Percentiles rank a stretch among this genome's conserved stretches.
These are phyloP conservation scores for Channallabes apus DNA, from an alignment of 2,797 vertebrate genomes.

Conservation along the genomic window DNA sequence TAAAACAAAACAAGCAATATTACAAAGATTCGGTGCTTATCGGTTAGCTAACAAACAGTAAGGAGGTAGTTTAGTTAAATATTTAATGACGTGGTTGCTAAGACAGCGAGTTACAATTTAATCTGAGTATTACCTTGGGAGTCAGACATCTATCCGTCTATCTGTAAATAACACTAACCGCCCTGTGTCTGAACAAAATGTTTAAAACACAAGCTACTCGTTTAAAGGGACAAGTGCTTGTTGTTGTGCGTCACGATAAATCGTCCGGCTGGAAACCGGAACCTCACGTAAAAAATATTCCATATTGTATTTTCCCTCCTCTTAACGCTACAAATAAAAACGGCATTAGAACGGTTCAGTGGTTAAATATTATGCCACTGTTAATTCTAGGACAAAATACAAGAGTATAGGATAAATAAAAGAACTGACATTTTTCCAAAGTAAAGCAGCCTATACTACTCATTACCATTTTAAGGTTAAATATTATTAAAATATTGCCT, in stretches of 20 bases:
- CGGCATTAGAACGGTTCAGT: background rate
- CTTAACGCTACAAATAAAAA: background rate
- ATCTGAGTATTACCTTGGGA: slow-evolving; percentile 64
- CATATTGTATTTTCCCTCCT: rapidly evolving
- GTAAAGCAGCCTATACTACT: background rate
- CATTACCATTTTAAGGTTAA: background rate
- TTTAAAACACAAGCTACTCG: background rate
- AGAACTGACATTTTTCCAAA: background rate
- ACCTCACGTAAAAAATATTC: background rate
- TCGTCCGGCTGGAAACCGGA: slow-evolving; percentile 40
- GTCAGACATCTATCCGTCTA: slow-evolving; percentile 73
- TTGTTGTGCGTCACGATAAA: slow-evolving; percentile 63
- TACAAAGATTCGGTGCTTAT: background rate
- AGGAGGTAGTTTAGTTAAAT: background rate
- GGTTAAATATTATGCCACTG: background rate
- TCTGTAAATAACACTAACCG: slow-evolving; percentile 11
- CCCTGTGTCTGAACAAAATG: background rate
- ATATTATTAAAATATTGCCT: background rate
- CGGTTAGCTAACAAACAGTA: slow-evolving; percentile 10
- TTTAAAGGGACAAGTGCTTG: slow-evolving; percentile 43
- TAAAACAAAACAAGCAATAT: slow-evolving; percentile 36
- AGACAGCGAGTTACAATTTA: background rate
- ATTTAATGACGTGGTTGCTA: background rate
- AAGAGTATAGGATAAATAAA: background rate
- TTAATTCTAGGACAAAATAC: background rate